Percentiles rank a stretch among this genome's conserved stretches.
Evolutionary conservation across 2,113 vertebrate genomes (phyloP).

Genomic region (Erythrocercus mccallii): DNA sequence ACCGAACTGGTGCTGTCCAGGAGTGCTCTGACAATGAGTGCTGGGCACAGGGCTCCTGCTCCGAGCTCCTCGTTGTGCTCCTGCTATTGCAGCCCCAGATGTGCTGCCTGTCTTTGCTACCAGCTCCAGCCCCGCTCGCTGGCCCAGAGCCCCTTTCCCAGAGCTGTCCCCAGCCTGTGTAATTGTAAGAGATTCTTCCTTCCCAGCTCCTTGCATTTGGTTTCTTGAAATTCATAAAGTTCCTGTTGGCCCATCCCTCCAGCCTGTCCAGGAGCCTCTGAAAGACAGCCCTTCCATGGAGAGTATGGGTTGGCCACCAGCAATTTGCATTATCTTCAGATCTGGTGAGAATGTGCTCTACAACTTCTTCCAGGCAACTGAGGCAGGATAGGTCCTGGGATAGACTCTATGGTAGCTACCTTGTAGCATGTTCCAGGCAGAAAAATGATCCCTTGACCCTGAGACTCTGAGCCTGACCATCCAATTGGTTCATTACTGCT

Average conservation of each 20-base stretch:
- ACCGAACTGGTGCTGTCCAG: background rate
- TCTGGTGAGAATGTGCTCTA: background rate
- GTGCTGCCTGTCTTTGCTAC: background rate
- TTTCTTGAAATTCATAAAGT: background rate
- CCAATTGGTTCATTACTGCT: background rate
- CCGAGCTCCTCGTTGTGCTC: accelerated
- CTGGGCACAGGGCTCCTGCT: background rate
- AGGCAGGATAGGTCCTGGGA: background rate
- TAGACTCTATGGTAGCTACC: background rate
- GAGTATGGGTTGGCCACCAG: background rate
- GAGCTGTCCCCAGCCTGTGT: background rate
- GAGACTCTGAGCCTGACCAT: background rate
- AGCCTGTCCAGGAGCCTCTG: background rate
- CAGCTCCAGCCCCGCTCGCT: background rate
- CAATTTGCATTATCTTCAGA: background rate
- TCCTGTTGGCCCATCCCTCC: background rate
- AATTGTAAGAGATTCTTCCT: background rate
- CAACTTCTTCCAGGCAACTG: background rate
- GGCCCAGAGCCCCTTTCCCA: background rate
- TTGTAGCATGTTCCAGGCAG: background rate
- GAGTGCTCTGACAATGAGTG: accelerated
- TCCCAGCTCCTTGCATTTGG: background rate
- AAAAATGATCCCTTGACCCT: background rate
- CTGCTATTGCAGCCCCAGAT: background rate
- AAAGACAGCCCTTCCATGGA: background rate